Conservation (phyloP, 2,113 vertebrate genomes). For the Bubo scandiacus region DNA sequence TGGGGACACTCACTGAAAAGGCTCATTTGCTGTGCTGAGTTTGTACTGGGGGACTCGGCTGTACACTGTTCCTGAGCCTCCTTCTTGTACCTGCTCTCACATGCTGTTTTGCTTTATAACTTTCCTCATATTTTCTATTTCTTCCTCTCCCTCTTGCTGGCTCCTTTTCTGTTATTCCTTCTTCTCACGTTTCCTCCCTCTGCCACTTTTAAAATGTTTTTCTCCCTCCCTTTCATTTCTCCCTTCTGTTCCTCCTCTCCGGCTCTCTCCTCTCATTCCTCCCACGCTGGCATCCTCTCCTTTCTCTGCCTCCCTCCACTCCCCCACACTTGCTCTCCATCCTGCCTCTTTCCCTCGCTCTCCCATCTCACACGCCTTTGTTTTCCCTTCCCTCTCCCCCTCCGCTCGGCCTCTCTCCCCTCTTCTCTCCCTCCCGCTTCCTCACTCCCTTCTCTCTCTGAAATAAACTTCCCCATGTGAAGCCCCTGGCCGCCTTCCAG, state of each 20-base stretch:
- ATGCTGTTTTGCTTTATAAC: background rate
- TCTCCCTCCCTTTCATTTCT: background rate
- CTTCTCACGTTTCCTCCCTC: background rate
- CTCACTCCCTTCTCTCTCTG: slow-evolving; percentile 39
- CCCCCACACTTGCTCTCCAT: background rate
- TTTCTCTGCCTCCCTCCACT: background rate
- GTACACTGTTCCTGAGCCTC: background rate
- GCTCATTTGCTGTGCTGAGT: background rate
- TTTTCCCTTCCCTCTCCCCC: slow-evolving; percentile 21
- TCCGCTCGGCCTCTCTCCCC: slow-evolving; percentile 24
- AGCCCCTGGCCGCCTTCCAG: slow-evolving; percentile 67
- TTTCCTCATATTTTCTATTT: background rate
- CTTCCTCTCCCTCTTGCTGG: background rate
- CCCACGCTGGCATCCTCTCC: background rate
- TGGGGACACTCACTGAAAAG: slow-evolving; percentile 10
- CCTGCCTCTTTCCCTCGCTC: background rate
- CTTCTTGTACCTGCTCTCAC: background rate
- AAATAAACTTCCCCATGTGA: slow-evolving; percentile 43
- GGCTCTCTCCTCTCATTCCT: background rate
- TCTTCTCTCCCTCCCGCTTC: slow-evolving; percentile 32
- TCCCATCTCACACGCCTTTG: background rate
- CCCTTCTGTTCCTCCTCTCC: background rate
- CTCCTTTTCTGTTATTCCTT: slow-evolving; percentile 38
- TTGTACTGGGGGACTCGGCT: background rate
- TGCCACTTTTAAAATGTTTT: background rate